A percentile compares a stretch with the other conserved stretches of the same genome.
Conservation (phyloP, 2,797 vertebrate species). For the Falco concolor region DNA sequence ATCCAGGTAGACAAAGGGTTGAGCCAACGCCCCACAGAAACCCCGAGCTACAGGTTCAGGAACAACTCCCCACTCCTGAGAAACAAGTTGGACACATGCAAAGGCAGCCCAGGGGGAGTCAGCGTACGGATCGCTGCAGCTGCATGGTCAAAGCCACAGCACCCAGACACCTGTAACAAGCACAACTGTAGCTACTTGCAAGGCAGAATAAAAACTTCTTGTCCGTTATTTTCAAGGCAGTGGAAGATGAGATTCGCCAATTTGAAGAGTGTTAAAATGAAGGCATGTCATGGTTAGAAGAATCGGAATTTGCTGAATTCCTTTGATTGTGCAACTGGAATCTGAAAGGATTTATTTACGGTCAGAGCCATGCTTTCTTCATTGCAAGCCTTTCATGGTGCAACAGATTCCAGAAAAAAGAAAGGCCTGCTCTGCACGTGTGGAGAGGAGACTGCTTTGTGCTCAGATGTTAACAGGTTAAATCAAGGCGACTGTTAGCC, state of each 20-base stretch:
- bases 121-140: not conserved
- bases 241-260: not conserved
- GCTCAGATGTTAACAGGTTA: not conserved
- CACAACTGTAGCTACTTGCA: not conserved
- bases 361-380: not conserved
- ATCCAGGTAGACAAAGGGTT: not conserved
- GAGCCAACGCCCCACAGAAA: not conserved
- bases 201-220: not conserved
- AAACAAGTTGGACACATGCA: not conserved
- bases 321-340: not conserved
- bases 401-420: not conserved
- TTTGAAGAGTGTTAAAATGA: not conserved
- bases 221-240: not conserved
- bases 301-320: not conserved
- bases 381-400: not conserved
- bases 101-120: not conserved
- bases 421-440: not conserved
- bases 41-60: not conserved
- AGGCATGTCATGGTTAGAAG: not conserved
- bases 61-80: not conserved
- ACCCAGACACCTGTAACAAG: not conserved
- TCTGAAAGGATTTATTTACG: not conserved
- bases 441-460: not conserved
- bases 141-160: not conserved
- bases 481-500: not conserved